phyloP scores from a whole-genome alignment of 2,888 invertebrate species.

The Leptinotarsa juncta region DNA sequence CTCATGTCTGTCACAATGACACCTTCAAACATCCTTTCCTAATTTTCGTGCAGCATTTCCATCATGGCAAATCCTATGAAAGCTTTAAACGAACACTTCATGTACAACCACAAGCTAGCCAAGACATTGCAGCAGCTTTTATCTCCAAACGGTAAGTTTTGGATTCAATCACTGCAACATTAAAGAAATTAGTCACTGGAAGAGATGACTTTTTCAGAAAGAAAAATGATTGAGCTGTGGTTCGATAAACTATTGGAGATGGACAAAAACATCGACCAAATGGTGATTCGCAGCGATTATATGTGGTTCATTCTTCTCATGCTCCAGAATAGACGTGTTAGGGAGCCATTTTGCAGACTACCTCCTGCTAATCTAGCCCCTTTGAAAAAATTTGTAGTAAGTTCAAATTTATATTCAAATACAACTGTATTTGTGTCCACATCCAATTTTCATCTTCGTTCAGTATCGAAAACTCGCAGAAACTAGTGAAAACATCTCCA shows the following conservation, averaged over 20 bases:
- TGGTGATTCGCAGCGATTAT: slow-evolving; percentile 63
- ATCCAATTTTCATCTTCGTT: no score
- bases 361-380: slow-evolving; percentile 59
- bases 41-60: slow-evolving; percentile 14
- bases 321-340: slow-evolving; percentile 62
- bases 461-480: no score
- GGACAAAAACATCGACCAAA: slow-evolving; percentile 55
- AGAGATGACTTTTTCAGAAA: slow-evolving; percentile 49
- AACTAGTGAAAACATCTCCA: no score
- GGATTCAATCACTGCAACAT: no score
- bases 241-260: slow-evolving; percentile 61
- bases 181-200: no score
- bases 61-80: slow-evolving; percentile 55
- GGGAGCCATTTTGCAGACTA: slow-evolving; percentile 59
- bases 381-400: slow-evolving; percentile 61
- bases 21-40: slow-evolving; percentile 10
- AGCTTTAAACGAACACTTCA: slow-evolving; percentile 62
- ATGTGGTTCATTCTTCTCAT: slow-evolving; percentile 65
- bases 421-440: no score
- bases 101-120: slow-evolving; percentile 63
- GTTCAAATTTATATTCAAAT: neutral
- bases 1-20: neutral
- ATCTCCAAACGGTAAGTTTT: slow-evolving; percentile 56
- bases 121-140: slow-evolving; percentile 63
- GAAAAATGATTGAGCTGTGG: slow-evolving; percentile 59